Evolutionary conservation across 2,113 vertebrate species (phyloP), one percentile per base, ranked within the genome.

Genomic region (Amblyornis subalaris): DNA sequence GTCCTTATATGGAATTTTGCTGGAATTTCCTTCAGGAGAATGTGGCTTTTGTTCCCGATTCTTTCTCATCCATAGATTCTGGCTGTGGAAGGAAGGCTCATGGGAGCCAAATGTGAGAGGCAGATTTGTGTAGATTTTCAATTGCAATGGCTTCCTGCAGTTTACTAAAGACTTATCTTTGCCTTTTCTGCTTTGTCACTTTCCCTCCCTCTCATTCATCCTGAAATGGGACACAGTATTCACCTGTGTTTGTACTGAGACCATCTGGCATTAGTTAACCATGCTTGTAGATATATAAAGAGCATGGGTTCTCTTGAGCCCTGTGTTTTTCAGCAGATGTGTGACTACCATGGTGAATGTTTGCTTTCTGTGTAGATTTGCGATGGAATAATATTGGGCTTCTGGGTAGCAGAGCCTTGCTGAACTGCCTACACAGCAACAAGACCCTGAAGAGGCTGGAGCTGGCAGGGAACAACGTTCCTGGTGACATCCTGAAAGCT

Each of bases 351-450:
- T 11, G 21, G 12, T 94, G 57, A 95, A 85, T 60, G 11, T 67
- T 78, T 66, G n/a, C 57, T 88, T 82, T 94, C 88, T 86, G 23
- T 75, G 5, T 89, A 99, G 99, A 99, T 96, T 94, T 99, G 60
- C 98, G 99, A 72, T 99, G 99, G 99, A 99, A 99, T 97, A 99
- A 98, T 81, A 89, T 99, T 3, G 99, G 99, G 22, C 98, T 99
- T 54, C 96, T 99, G 95, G 99, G 99, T 3, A 99, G 99, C 53
- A 97, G 99, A 66, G 97, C 98, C 55, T 86, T 99, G 83, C 94
- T 98, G 77, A 98, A 97, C 86, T 98, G 98, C 66, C 94, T 99
- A 87, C 98, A 98, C 90, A 98, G 98, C 90, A 99, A 99, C 98
- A 98, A 91, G 83, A 97, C 97, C 20, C 85, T 99, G 48, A 86